Evolutionary conservation across 2,113 vertebrate genomes (phyloP).

Genomic region (Arvicanthis niloticus): DNA sequence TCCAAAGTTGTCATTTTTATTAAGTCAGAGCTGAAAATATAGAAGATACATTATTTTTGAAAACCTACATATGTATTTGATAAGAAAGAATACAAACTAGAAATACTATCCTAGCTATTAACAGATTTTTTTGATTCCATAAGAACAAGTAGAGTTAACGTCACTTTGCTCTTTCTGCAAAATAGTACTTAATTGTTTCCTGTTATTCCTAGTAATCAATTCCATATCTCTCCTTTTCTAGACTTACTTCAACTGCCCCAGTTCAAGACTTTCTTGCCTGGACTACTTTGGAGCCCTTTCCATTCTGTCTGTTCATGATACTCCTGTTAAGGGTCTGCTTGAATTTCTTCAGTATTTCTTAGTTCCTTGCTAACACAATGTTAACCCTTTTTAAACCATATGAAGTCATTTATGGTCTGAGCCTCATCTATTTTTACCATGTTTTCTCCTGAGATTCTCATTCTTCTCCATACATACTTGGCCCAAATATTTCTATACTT

Average conservation of each 20-base stretch:
- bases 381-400: background rate
- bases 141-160: background rate
- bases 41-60: background rate
- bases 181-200: conserved; percentile 15
- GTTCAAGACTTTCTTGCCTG: background rate
- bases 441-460: background rate
- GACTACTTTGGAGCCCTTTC: background rate
- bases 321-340: background rate
- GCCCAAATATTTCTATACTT: background rate
- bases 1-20: background rate
- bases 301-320: background rate
- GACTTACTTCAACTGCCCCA: background rate
- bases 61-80: background rate
- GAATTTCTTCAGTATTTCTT: background rate
- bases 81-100: background rate
- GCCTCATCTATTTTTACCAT: background rate
- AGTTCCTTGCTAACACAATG: background rate
- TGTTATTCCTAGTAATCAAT: background rate
- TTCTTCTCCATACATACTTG: background rate
- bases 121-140: conserved; percentile 23
- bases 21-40: background rate
- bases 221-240: background rate
- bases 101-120: conserved; percentile 28
- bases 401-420: background rate
- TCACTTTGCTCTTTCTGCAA: background rate